Evolutionary conservation across 2,113 vertebrate species (phyloP).

Genomic region (Pseudopipra pipra): DNA sequence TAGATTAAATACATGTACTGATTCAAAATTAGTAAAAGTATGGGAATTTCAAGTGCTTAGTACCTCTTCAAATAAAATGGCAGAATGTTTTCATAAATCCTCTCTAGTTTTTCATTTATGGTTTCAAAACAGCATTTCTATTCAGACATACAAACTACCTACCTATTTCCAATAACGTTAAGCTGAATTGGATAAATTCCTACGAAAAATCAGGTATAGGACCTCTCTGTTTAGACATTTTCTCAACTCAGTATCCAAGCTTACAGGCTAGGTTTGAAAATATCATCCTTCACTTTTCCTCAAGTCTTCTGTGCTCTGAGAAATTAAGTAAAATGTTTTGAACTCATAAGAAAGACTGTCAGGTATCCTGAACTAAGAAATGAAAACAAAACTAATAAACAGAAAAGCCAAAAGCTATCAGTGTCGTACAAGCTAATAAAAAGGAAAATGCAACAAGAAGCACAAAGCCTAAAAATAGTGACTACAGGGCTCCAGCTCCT

Average conservation of each 20-base stretch:
- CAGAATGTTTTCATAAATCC: background rate
- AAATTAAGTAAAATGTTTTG: background rate
- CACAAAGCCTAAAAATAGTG: background rate
- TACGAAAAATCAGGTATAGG: background rate
- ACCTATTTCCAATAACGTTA: background rate
- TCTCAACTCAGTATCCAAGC: background rate
- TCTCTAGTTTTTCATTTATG: background rate
- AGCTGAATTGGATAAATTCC: background rate
- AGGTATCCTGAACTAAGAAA: background rate
- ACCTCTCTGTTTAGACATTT: background rate
- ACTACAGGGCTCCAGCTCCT: background rate
- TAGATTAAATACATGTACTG: background rate
- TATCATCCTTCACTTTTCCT: background rate
- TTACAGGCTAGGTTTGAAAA: background rate
- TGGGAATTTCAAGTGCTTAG: background rate
- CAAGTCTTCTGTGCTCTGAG: background rate
- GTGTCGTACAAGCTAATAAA: background rate
- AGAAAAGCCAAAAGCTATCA: conserved; percentile 1
- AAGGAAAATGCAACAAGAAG: background rate
- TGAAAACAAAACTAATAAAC: background rate
- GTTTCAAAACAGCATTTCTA: background rate
- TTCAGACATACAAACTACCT: background rate
- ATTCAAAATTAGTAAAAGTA: background rate
- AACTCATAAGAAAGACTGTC: background rate
- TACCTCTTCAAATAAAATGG: background rate